Base-by-base conservation (phyloP, 1,140 invertebrate genomes). In the Heliconius congener region DNA sequence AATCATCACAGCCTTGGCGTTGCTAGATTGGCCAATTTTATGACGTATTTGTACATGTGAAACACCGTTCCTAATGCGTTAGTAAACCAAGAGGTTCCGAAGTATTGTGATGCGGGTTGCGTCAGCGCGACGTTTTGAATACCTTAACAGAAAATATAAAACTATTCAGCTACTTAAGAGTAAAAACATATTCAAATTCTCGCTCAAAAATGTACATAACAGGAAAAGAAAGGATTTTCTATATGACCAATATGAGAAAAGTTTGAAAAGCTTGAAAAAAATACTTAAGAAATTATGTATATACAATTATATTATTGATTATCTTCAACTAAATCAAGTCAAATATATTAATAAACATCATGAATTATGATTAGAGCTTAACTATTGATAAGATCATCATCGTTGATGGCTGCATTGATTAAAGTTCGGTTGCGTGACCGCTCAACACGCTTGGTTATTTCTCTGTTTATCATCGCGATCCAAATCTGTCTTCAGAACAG, bases 391-490 rank as follows among this genome's bases (percentile, higher is more conserved):
- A 66, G 23, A 66, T 66, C 4, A 18, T 30, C 23, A 23, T 66
- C 60, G 27, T 66, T 6, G 60, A 27, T 16, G 9, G 19, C 57
- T 23, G 60, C 60, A 66, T 66, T 66, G 60, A 66, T 66, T 66
- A 27, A 66, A 66, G 60, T 66, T 66, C 19, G 81, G 76, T 84
- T 83, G 83, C 83, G 81, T 73, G 81, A 76, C 76, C 77, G 78
- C 72, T 81, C 71, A 57, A 66, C 81, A 78, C 71, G 77, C 79
- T 73, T 73, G 60, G 73, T 81, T 79, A 81, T 82, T 81, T 82
- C 81, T 83, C 81, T 82, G 81, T 84, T 84, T 84, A 82, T 84
- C 79, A 84, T 78, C 82, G 74, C 84, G 84, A 85, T 83, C 84
- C 74, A 80, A 81, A 81, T 85, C 78, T 77, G 80, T 85, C 81